Evolutionary conservation across 2,113 vertebrate species (phyloP), one percentile per base, ranked within the genome.

Genomic region (Puffinus mauretanicus): DNA sequence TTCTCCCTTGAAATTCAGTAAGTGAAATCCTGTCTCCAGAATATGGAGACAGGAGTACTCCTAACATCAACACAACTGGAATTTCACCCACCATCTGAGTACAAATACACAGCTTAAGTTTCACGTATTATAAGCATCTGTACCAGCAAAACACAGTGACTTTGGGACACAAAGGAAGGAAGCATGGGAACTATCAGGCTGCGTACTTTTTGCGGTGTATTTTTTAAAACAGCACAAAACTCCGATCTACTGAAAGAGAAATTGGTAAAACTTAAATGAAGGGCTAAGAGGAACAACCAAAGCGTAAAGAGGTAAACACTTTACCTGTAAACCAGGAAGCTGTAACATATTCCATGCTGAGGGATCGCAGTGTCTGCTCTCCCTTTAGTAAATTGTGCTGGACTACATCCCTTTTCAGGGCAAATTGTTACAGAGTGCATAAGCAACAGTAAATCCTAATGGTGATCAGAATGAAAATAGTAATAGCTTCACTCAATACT

Each of bases 351-450:
- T 71, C 22, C 30, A 52, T 47, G 17, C 38, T 49, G 4, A 25
- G 24, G 7, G n/a, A 89, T 42, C 3, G 0, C 32, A 55, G 15
- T 0, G 0, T 40, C 25, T 5, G 9, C 11, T 46, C 32, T 79
- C 19, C 20, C 13, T 76, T 79, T 65, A 55, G 10, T 9, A 85
- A 85, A 73, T 17, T 69, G 20, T 3, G 6, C 22, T 42, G 20
- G 13, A 55, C 29, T 64, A 13, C 8, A 26, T 47, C 13, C 16
- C 6, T 12, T 90, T 64, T 73, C 30, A 60, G 44, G 40, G 20
- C 9, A 93, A 81, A 61, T 24, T 61, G 20, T 32, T 83, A 38
- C 15, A 57, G 24, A 61, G 16, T 34, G 10, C 40, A 57, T 7
- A 8, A 65, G 20, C 10, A 80, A 69, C 26, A 77, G 64, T 42